Conservation (phyloP, 2,888 invertebrate genomes). For the Amaurobius ferox region DNA sequence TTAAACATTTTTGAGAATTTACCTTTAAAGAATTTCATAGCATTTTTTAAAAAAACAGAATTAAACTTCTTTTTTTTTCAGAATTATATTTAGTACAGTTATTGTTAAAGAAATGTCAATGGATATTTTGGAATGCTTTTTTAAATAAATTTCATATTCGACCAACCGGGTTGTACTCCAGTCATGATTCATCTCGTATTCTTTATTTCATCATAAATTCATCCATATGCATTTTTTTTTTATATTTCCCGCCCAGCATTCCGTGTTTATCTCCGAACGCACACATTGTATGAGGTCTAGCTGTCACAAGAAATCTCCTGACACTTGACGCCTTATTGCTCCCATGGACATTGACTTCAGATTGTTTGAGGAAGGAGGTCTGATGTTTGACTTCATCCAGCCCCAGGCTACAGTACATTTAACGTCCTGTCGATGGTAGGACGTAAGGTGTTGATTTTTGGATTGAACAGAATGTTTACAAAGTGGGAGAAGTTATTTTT, state of each 20-base stretch:
- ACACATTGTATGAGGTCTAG: conserved; percentile 42
- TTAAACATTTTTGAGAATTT: no score
- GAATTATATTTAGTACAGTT: no score
- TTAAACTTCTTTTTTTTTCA: no score
- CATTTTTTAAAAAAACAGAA: no score
- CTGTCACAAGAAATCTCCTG: conserved; percentile 7
- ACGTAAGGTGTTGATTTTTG: not conserved
- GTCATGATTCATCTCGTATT: no score
- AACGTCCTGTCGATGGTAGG: conserved; percentile 20
- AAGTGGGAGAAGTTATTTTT: not conserved
- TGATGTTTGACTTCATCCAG: conserved; percentile 43
- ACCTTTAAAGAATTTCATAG: no score
- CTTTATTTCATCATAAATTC: no score
- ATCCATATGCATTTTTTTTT: no score
- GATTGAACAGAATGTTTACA: not conserved
- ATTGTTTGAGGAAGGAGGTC: conserved; percentile 41
- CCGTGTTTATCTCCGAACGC: not conserved
- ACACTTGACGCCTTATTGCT: conserved; percentile 47
- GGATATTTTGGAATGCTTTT: no score
- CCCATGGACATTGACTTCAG: conserved; percentile 49
- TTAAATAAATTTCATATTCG: no score
- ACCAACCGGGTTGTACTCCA: no score
- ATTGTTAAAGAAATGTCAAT: no score
- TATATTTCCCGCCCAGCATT: not conserved
- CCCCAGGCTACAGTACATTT: conserved; percentile 18